Base-by-base conservation (phyloP, 2,888 invertebrate genomes). In the Cantharis rustica region DNA sequence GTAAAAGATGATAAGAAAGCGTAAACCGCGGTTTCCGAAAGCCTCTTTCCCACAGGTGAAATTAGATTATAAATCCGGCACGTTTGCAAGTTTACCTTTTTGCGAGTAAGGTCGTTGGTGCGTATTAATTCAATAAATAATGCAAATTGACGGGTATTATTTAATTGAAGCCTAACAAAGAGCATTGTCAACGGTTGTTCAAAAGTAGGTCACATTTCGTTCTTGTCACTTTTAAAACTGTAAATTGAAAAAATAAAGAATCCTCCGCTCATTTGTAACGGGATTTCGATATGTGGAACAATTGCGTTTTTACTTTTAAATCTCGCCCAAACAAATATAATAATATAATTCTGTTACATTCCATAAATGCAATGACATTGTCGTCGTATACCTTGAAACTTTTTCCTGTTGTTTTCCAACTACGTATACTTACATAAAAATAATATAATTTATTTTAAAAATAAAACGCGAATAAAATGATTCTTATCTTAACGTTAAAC, bases 171-270 rank as follows among this genome's bases (percentile, higher is more conserved):
- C 72, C 11, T 64, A 20, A 23, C 64, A 66, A 17, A 5, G n/a
- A 15, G 47, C 47, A 73, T 69, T 73, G 72, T 72, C 68, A 17
- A 71, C 61, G 71, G 61, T 72, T 68, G 11, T 17, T 16, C 16
- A 69, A 68, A 76, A 62, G 68, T 76, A 62, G 76, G 76, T 76
- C 76, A 66, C 31, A 61, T 62, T 23, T 76, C 61, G 68, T 68
- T 69, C 69, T 74, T 74, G 69, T 70, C 77, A 69, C 72, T 77
- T 75, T 77, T 75, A 69, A 75, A 77, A 77, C 77, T 77, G 77
- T 77, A 77, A 77, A 77, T 77, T 72, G 74, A 69, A 76, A 71
- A 76, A 73, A 63, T 73, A 73, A 73, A 76, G 70, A 62, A 68
- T 69, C 74, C 72, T 77, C 77, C 77, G 77, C 74, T 72, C 47